Evolutionary conservation across 2,888 invertebrate genomes (phyloP).

Genomic region (Heliconius charithonia): DNA sequence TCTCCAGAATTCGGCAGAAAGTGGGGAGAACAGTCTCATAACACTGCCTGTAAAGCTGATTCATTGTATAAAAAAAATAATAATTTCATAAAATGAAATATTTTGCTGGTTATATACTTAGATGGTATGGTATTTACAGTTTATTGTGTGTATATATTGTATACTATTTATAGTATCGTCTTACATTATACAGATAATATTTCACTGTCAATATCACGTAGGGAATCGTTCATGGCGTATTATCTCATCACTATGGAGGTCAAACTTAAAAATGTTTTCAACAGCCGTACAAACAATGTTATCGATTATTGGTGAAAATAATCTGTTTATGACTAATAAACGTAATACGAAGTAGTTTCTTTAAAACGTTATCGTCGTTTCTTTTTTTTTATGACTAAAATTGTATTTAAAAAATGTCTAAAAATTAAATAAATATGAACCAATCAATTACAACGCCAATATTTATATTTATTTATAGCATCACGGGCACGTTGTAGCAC

Average conservation of each 20-base stretch:
- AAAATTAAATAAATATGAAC: neutral
- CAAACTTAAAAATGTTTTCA: neutral
- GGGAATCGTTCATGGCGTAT: slow-evolving; percentile 2
- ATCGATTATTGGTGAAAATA: neutral
- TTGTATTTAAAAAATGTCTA: neutral
- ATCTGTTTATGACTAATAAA: neutral
- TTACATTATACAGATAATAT: slow-evolving; percentile 16
- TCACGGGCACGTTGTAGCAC: neutral
- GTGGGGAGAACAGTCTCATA: too few species aligned
- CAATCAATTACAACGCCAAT: slow-evolving; percentile 6
- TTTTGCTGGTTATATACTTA: neutral
- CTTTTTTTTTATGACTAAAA: neutral
- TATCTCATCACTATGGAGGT: slow-evolving; percentile 12
- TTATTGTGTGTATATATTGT: neutral
- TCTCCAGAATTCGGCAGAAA: too few species aligned
- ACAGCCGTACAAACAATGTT: neutral
- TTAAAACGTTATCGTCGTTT: neutral
- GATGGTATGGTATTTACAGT: neutral
- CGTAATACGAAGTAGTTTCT: neutral
- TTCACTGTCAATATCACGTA: slow-evolving; percentile 24
- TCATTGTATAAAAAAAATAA: too few species aligned
- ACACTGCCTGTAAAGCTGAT: too few species aligned
- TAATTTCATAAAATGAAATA: neutral
- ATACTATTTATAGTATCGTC: slow-evolving; percentile 5
- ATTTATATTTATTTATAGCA: slow-evolving; percentile 18